Evolutionary conservation across 1,140 invertebrate genomes (phyloP), one percentile per base, ranked within the genome.

Genomic region (Galleria mellonella): DNA sequence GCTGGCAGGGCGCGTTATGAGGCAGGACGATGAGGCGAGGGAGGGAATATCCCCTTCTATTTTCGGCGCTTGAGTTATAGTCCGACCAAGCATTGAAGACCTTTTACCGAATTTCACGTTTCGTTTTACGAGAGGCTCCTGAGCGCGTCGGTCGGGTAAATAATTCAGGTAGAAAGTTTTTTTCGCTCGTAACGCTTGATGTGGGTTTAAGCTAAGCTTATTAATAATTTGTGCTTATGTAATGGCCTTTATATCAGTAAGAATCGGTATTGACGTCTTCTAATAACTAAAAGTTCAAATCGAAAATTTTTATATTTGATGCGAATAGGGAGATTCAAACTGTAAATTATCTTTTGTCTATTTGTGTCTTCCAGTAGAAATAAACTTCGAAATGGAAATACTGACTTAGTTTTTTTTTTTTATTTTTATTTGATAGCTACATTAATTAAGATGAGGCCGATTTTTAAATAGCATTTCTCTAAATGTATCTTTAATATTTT

Each of bases 21-120:
- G 51, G 54, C 13, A 52, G 55, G 44, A 54, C 41, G 51, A 53
- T 44, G 43, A 44, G 47, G 4, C 13, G 6, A 41, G 59, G 57
- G 43, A 43, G 46, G 59, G 62, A 53, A 50, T 62, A 69, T 61
- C 71, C 76, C 76, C 67, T 67, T 68, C 74, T 78, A 78, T 77
- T 81, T 81, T 81, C 68, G 76, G 68, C 55, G 56, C 69, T 72
- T 79, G 72, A 81, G 62, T 76, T 82, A 83, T 83, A 79, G 70
- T 63, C 65, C 70, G 73, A 69, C 75, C 75, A 73, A 81, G 72
- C 66, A 72, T 72, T 81, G 66, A 73, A 81, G 76, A 77, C 69
- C 79, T 76, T 79, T 75, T 81, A 76, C 72, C 61, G 71, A 81
- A 81, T 72, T 83, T 71, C 62, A 51, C 70, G 66, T 76, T 74